Evolutionary conservation across 2,888 invertebrate genomes (phyloP), one percentile per base, ranked within the genome.

Genomic region (Muschampia plurimacula): DNA sequence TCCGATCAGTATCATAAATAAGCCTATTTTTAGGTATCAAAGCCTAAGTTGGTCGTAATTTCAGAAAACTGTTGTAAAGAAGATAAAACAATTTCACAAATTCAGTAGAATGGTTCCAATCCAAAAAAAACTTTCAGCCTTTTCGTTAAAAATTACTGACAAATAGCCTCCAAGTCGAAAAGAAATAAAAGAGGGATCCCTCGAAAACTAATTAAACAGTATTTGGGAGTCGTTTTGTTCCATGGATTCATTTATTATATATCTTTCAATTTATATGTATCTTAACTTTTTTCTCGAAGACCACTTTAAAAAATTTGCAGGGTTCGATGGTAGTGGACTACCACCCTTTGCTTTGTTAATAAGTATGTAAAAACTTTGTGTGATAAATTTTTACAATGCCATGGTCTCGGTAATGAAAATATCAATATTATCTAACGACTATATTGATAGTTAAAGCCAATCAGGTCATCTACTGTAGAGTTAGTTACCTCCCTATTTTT

Each of bases 191-290:
- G 55, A 55, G 55, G 39, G 57, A 57, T 57, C 57, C 41, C 28
- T 57, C 41, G n/a, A 22, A 57, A 67, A 55, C 55, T 57, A 67
- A 67, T 67, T 67, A 57, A 57, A 57, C 55, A 28, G 55, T 57
- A 57, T 57, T 57, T 22, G 22, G 28, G 28, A 57, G 28, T 57
- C 55, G 22, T 22, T 57, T 57, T 57, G 55, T 57, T 57, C 55
- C 28, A 28, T 28, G 55, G 12, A 57, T 22, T 22, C 22, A 22
- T 22, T 57, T 28, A 57, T 55, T 55, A 22, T 55, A 28, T 55
- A 22, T 15, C 8, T 15, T 15, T 8, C 15, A 8, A 52, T 52
- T 52, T 49, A 49, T 49, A 7, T n/a, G n/a, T 9, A 1, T 49
- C n/a, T 49, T 3, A n/a, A 49, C 49, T 49, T 49, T 49, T 49